phyloP scores from a whole-genome alignment of 1,140 invertebrate genomes.

The Diachasmimorpha longicaudata region DNA sequence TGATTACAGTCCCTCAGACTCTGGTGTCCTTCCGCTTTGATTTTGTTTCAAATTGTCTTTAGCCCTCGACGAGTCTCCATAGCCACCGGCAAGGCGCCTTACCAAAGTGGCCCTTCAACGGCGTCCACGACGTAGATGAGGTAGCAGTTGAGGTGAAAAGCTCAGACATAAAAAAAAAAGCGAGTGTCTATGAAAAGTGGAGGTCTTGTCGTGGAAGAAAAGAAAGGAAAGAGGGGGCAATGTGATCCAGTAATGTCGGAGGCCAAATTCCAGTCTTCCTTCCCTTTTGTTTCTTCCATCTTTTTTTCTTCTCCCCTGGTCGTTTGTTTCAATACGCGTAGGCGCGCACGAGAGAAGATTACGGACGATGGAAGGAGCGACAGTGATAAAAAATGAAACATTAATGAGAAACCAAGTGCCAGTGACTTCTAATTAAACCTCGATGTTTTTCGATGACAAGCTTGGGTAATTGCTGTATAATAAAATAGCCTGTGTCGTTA shows the following conservation, averaged over 20 bases:
- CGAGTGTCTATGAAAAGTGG: background rate
- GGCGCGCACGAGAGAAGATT: background rate
- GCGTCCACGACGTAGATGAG: background rate
- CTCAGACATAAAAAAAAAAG: background rate
- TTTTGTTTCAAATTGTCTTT: background rate
- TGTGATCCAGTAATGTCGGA: background rate
- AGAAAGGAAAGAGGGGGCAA: background rate
- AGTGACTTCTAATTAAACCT: constrained; percentile 9
- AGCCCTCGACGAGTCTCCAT: background rate
- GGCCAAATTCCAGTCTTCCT: background rate
- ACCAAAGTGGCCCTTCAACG: constrained; percentile 1
- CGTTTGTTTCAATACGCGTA: background rate
- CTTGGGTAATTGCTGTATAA: background rate
- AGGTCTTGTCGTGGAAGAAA: background rate
- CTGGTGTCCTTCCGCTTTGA: background rate
- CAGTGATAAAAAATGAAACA: background rate
- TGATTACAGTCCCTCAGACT: background rate
- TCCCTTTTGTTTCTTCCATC: background rate
- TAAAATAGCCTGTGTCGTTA: background rate
- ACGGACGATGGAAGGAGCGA: background rate
- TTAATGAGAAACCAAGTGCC: background rate
- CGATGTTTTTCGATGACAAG: background rate
- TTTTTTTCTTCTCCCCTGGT: background rate
- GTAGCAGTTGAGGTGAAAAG: background rate
- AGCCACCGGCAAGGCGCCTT: background rate